These are phyloP conservation scores for Epinephelus cyanopodus DNA, from an alignment of 2,113 vertebrate genomes.

Conservation along the genomic window DNA sequence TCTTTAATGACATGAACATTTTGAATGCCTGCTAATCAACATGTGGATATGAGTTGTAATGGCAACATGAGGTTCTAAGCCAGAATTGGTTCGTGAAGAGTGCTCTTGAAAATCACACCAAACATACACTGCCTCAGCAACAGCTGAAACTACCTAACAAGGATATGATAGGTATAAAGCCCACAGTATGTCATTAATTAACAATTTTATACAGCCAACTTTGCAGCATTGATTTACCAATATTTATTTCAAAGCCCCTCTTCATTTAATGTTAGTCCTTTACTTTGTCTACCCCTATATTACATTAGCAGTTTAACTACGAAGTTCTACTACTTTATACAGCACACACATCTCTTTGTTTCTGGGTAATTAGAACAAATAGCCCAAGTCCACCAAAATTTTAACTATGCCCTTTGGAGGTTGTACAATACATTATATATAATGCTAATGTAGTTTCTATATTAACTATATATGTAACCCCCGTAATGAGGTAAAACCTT, in stretches of 20 bases:
- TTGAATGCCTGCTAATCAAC: background rate
- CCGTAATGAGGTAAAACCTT: slow-evolving; percentile 47
- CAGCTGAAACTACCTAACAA: background rate
- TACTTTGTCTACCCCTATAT: slow-evolving; percentile 1
- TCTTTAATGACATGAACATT: background rate
- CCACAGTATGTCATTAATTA: background rate
- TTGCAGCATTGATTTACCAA: background rate
- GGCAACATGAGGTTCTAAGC: background rate
- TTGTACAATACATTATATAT: slow-evolving; percentile 31
- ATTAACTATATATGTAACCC: slow-evolving; percentile 20
- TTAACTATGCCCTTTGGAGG: background rate
- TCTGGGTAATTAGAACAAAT: slow-evolving; percentile 28
- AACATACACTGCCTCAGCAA: background rate
- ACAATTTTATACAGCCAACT: background rate
- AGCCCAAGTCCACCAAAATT: background rate
- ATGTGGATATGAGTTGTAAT: background rate
- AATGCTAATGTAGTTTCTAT: slow-evolving; percentile 28
- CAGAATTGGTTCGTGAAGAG: too few species aligned
- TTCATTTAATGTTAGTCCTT: background rate
- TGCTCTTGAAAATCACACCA: background rate
- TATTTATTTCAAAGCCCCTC: background rate
- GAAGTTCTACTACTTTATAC: background rate
- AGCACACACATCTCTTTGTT: slow-evolving; percentile 1
- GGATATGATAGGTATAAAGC: background rate
- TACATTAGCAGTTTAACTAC: background rate